These are phyloP conservation scores for Sebastes matsubarae DNA, from an alignment of 2,797 vertebrate species.

Conservation along the genomic window DNA sequence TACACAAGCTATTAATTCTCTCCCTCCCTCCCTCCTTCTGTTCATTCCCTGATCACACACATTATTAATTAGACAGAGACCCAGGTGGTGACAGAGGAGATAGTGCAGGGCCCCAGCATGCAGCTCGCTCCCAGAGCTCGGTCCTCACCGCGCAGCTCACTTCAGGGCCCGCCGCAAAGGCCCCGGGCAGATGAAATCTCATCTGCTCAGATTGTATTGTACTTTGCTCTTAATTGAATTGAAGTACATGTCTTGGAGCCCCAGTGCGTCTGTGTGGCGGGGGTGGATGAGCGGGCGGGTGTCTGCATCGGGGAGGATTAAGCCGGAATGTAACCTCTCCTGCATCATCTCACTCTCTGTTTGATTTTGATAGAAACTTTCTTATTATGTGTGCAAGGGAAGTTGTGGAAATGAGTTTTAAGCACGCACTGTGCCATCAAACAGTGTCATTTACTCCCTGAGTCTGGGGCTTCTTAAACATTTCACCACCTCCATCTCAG, in stretches of 20 bases:
- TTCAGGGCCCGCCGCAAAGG: not conserved
- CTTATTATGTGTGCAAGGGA: not conserved
- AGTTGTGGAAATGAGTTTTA: conserved; percentile 20
- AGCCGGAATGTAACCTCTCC: not conserved
- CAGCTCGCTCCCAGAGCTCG: conserved; percentile 19
- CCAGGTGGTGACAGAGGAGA: conserved; percentile 38
- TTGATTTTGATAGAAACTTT: conserved; percentile 19
- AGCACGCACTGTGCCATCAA: not conserved
- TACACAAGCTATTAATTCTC: conserved; percentile 46
- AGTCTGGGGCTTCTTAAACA: conserved; percentile 11
- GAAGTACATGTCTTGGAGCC: conserved; percentile 16
- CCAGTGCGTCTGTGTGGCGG: not conserved
- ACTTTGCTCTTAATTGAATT: conserved; percentile 51
- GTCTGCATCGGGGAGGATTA: not conserved
- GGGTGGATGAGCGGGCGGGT: not conserved
- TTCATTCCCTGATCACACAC: conserved; percentile 53
- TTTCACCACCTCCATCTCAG: conserved; percentile 18
- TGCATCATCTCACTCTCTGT: not conserved
- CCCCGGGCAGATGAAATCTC: conserved; percentile 21
- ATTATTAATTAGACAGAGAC: conserved; percentile 62
- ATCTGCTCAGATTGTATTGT: conserved; percentile 45
- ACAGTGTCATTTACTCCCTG: conserved; percentile 12
- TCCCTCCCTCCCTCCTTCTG: conserved; percentile 12
- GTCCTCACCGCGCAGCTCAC: not conserved
- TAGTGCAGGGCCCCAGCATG: conserved; percentile 29